Percentiles rank a stretch among this genome's conserved stretches.
phyloP scores from a whole-genome alignment of 2,797 vertebrate genomes.

The Platyrinchus mystaceus region DNA sequence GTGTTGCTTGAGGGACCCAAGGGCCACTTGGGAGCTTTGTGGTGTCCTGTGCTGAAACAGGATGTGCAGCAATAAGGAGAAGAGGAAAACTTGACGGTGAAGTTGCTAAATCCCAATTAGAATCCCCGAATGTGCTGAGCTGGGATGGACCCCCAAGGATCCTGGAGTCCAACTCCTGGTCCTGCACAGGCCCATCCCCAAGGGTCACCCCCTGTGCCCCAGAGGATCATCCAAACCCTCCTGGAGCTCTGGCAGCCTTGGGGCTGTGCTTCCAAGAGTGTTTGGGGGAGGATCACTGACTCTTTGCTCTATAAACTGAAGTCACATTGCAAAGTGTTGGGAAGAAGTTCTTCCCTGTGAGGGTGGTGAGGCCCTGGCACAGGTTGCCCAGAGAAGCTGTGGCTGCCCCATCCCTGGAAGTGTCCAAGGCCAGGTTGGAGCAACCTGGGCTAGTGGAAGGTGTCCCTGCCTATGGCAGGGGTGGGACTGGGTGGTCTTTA shows the following conservation, averaged over 20 bases:
- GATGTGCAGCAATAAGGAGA: not conserved
- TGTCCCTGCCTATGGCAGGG: not conserved
- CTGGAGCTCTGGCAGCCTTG: too few species aligned
- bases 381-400: not conserved
- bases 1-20: not conserved
- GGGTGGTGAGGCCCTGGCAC: not conserved
- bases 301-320: not conserved
- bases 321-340: not conserved
- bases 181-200: not conserved
- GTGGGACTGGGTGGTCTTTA: fast-evolving
- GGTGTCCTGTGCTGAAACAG: not conserved
- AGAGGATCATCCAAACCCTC: too few species aligned
- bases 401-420: not conserved
- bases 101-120: not conserved
- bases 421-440: not conserved
- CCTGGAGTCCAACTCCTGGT: not conserved
- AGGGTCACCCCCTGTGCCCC: too few species aligned
- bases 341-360: fast-evolving
- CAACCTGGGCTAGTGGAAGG: not conserved
- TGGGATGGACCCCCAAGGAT: not conserved
- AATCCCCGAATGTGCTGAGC: not conserved
- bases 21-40: not conserved
- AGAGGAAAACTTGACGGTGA: not conserved
- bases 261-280: too few species aligned
- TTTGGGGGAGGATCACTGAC: not conserved